These are phyloP conservation scores for Acrocyrtus sp. DNA, from an alignment of 2,888 invertebrate species.

Conservation along the genomic window DNA sequence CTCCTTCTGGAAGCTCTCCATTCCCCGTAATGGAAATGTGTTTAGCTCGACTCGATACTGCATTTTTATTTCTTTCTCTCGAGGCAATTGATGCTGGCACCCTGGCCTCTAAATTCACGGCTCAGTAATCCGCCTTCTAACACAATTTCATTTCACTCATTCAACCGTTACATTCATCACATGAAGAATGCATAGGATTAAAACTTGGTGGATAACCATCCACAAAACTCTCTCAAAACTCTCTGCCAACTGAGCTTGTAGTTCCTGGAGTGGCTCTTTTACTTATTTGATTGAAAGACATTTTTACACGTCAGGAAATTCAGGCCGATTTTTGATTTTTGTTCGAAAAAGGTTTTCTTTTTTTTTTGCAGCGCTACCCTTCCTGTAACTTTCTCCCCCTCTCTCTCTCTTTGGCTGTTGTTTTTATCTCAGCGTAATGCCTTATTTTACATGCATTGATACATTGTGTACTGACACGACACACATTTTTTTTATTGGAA, in stretches of 20 bases:
- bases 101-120: background rate
- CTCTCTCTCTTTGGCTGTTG: too few relatives aligned
- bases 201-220: background rate
- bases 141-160: background rate
- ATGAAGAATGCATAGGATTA: background rate
- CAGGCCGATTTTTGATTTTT: background rate
- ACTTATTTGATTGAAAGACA: background rate
- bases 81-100: background rate
- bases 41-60: too few relatives aligned
- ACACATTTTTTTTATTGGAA: background rate
- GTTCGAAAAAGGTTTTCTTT: too few relatives aligned
- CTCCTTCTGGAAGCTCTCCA: background rate
- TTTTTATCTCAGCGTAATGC: background rate
- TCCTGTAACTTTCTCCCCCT: too few relatives aligned
- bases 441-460: background rate
- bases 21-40: background rate
- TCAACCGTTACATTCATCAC: background rate
- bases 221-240: too few relatives aligned
- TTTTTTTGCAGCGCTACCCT: too few relatives aligned
- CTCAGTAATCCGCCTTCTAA: background rate
- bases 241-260: background rate
- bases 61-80: background rate
- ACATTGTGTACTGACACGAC: too few relatives aligned
- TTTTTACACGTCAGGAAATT: background rate
- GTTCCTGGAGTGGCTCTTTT: background rate